Base-by-base conservation (phyloP, 2,888 invertebrate species). In the Tiliacea aurago region DNA sequence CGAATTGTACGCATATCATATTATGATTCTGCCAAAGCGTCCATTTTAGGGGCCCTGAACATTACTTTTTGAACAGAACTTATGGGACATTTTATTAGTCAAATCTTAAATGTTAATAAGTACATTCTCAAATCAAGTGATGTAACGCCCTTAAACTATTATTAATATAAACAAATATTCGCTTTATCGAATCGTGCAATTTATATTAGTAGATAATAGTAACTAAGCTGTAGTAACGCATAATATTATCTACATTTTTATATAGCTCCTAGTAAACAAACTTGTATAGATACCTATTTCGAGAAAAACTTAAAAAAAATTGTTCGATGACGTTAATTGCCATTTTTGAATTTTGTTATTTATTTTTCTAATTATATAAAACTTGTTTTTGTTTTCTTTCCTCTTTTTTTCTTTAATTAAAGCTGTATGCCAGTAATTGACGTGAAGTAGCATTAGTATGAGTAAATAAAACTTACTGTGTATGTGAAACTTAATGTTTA, bases 101-200 rank as follows among this genome's bases (percentile, higher is more conserved):
- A 80, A 76, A 68, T 68, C 45, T 76, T 64, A 43, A 66, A 75
- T 71, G 63, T 73, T 65, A 64, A 73, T 63, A 71, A 55, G 68
- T 68, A 66, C 61, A 65, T 79, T 72, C 59, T 63, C 49, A 66
- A 70, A 73, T 61, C 53, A 71, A 69, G 81, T 84, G 86, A 84
- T 84, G 83, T 84, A 81, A 85, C 41, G 82, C 78, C 84, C 86
- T 70, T 83, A 76, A 73, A 87, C 76, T 88, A 84, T 84, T 83
- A 86, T 73, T 78, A 87, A 84, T 83, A 80, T 83, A 85, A 88
- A 90, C 90, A 92, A 91, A 92, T 93, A 93, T 91, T 95, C 95
- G 95, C 95, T 95, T 95, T 95, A 95, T 95, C 92, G 90, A 95
- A 94, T 94, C 92, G 96, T 96, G 96, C 96, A 96, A 96, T 96